Evolutionary conservation across 2,797 vertebrate genomes (phyloP), one percentile per base, ranked within the genome.

Genomic region (Clarias fuscus): DNA sequence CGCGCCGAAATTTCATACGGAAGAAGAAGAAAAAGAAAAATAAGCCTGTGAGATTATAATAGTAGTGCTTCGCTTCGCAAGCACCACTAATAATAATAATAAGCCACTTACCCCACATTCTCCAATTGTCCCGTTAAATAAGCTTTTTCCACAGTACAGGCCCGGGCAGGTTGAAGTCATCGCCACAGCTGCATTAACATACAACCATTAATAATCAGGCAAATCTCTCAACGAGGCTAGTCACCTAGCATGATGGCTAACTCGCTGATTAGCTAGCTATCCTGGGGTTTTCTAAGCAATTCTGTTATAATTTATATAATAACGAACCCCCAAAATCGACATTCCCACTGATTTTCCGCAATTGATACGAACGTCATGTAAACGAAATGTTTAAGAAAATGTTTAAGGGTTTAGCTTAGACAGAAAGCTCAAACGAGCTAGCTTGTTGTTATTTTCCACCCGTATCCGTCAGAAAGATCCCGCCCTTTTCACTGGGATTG

Each of bases 91-190:
- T 53, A 48, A 82, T 30, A 1, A 56, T 17, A 33, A 64, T 20
- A 64, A 67, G 13, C 4, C 86, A 95, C 97, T 98, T 84, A 98
- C 98, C 86, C 98, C 98, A 95, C 98, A 99, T 10, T 96, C 96
- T 91, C 96, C 96, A 71, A 93, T 84, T 77, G 95, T 93, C 87
- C 95, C 94, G 22, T 96, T 96, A 77, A 96, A 90, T 17, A 96
- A 90, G 30, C 95, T 93, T 93, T 96, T 96, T 88, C 98, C 98
- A 91, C 98, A 99, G 92, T 99, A 99, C 85, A 97, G 95, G 61
- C 98, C 98, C 11, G 98, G 96, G 92, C 98, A 99, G n/a, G 96
- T 96, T 58, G 94, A 95, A 84, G 95, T 97, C 93, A 97, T 94
- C 86, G 95, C 96, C 91, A 98, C 97, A 91, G 94, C 97, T 97